phyloP scores from a whole-genome alignment of 2,113 vertebrate species.

The Sinocyclocheilus maitianheensis region DNA sequence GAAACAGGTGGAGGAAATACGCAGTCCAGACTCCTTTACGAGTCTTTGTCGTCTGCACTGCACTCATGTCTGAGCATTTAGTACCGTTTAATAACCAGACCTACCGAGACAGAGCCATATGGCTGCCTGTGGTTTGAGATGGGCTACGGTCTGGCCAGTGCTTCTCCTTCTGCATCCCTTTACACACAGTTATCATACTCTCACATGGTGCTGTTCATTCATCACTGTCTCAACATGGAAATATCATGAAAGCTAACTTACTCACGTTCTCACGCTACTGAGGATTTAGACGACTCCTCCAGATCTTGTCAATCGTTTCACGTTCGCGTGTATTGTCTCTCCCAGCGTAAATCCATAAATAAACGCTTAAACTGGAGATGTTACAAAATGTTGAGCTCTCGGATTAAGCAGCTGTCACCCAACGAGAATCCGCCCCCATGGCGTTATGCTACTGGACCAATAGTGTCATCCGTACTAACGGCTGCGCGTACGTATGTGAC shows the following conservation, averaged over 20 bases:
- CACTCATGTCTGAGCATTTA: background rate
- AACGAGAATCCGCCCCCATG: slow-evolving; percentile 37
- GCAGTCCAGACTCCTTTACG: background rate
- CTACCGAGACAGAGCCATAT: background rate
- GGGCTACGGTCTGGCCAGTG: background rate
- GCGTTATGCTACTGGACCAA: slow-evolving; percentile 45
- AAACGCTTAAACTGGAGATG: background rate
- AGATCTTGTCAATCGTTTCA: background rate
- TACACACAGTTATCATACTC: background rate
- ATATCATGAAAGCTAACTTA: background rate
- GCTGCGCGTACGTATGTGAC: background rate
- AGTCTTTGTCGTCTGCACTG: background rate
- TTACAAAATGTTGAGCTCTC: background rate
- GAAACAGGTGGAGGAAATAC: slow-evolving; percentile 16
- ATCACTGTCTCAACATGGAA: background rate
- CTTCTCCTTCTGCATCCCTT: background rate
- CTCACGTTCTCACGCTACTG: slow-evolving; percentile 14
- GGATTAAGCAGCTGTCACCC: background rate
- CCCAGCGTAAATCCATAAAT: slow-evolving; percentile 6
- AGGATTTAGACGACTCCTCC: background rate
- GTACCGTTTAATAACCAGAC: background rate
- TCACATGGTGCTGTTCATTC: background rate
- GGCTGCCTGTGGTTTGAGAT: background rate
- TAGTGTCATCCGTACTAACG: slow-evolving; percentile 13
- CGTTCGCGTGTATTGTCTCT: background rate